Conservation (phyloP, 1,140 invertebrate genomes). For the Hormaphis cornu region DNA sequence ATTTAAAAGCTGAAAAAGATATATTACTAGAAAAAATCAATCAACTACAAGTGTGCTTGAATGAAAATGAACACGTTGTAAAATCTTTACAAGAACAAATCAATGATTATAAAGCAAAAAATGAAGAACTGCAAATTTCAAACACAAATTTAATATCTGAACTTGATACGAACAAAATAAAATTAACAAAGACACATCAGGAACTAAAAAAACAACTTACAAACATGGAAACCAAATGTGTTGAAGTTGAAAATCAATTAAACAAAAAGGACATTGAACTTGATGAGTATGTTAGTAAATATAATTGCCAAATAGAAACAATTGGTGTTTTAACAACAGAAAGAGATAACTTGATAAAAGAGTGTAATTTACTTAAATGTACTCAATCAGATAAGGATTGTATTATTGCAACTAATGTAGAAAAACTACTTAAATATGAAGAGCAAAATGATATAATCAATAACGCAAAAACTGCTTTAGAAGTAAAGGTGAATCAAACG, state of each 20-base stretch:
- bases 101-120: background rate
- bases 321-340: background rate
- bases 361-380: background rate
- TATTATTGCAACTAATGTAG: background rate
- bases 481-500: background rate
- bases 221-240: background rate
- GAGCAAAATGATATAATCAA: background rate
- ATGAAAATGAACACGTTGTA: background rate
- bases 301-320: background rate
- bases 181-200: background rate
- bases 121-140: background rate
- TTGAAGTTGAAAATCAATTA: background rate
- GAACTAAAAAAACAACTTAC: background rate
- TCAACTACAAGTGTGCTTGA: background rate
- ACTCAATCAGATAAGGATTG: background rate
- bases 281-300: background rate
- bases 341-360: slow-evolving; percentile 7
- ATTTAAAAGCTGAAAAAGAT: background rate
- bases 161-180: background rate
- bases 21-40: background rate
- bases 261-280: background rate
- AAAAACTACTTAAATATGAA: slow-evolving; percentile 2
- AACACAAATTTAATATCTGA: background rate
- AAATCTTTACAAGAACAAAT: background rate
- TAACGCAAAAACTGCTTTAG: background rate